These are phyloP conservation scores for Endotricha flammealis DNA, from an alignment of 2,888 invertebrate species.

Conservation along the genomic window DNA sequence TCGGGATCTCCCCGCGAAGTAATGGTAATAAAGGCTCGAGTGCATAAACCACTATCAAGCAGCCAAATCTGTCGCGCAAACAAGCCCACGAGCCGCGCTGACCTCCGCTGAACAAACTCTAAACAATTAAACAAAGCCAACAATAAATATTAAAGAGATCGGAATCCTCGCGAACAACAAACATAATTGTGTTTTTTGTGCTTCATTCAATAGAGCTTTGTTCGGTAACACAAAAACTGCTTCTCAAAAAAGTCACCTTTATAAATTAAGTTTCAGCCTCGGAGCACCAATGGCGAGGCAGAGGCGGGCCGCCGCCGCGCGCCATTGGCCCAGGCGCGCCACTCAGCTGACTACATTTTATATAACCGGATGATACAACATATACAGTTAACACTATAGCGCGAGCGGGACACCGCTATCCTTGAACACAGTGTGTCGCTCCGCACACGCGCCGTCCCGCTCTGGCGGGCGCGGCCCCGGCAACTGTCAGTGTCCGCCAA, in stretches of 20 bases:
- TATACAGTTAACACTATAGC: slow-evolving; percentile 73
- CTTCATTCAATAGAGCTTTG: slow-evolving; percentile 68
- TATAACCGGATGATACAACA: slow-evolving; percentile 77
- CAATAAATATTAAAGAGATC: slow-evolving; percentile 58
- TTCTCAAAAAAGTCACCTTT: slow-evolving; percentile 76
- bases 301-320: slow-evolving; percentile 46
- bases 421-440: slow-evolving; percentile 68
- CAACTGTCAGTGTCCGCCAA: slow-evolving; percentile 54
- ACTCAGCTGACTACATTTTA: slow-evolving; percentile 73
- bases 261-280: slow-evolving; percentile 73
- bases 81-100: slow-evolving; percentile 26
- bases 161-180: slow-evolving; percentile 68
- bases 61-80: slow-evolving; percentile 40
- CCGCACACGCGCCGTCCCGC: slow-evolving; percentile 50
- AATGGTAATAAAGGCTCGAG: too few species aligned
- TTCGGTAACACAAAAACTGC: slow-evolving; percentile 58
- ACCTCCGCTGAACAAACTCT: slow-evolving; percentile 22
- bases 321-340: slow-evolving; percentile 49
- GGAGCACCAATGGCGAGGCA: slow-evolving; percentile 47
- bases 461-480: slow-evolving; percentile 36
- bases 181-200: slow-evolving; percentile 75
- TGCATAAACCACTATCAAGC: slow-evolving; percentile 23
- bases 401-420: slow-evolving; percentile 52
- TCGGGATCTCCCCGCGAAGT: too few species aligned
- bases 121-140: slow-evolving; percentile 37